Conservation (phyloP, 1,140 invertebrate species). For the Phocides pigmalion region DNA sequence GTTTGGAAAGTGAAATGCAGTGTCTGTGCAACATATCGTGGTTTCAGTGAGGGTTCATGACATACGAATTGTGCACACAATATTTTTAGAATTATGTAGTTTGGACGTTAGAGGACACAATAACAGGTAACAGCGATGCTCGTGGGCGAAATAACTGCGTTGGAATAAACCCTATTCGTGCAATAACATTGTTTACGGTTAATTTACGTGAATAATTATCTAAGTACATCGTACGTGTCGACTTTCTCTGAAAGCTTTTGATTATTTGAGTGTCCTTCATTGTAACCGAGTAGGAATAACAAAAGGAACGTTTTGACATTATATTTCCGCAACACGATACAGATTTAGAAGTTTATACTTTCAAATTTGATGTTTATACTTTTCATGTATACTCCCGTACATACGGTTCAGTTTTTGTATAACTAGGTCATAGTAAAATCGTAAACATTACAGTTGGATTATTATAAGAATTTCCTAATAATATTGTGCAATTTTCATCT, state of each 20-base stretch:
- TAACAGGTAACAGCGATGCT: conserved; percentile 54
- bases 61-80: conserved; percentile 73
- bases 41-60: conserved; percentile 63
- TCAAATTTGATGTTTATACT: background rate
- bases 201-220: conserved; percentile 1
- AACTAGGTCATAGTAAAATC: background rate
- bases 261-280: conserved; percentile 56
- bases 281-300: conserved; percentile 20
- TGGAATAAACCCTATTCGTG: conserved; percentile 20
- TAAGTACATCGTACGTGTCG: conserved; percentile 47
- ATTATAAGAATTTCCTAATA: background rate
- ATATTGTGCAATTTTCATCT: background rate
- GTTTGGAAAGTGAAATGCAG: conserved; percentile 26
- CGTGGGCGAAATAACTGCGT: conserved; percentile 23
- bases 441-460: conserved; percentile 1
- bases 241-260: conserved; percentile 60
- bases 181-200: conserved; percentile 15
- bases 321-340: conserved; percentile 2
- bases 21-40: conserved; percentile 5
- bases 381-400: no score
- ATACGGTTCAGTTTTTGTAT: background rate
- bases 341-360: background rate
- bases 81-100: conserved; percentile 81
- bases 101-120: conserved; percentile 71
- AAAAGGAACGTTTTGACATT: conserved; percentile 9